These are phyloP conservation scores for Puma concolor DNA, from an alignment of 2,113 vertebrate species.

Conservation along the genomic window DNA sequence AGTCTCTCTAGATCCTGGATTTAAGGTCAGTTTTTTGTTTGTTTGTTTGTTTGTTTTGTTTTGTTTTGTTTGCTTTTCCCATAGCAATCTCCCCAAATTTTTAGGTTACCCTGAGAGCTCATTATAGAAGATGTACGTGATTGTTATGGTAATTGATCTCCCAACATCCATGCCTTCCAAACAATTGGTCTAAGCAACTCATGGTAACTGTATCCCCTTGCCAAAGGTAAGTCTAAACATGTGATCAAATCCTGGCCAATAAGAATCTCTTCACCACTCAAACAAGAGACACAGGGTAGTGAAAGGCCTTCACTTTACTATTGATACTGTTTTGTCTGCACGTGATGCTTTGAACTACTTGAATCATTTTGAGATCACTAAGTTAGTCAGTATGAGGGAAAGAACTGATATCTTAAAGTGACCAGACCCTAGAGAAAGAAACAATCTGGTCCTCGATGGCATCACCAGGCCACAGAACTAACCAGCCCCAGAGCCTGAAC, in stretches of 20 bases:
- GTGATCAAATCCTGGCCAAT: neutral
- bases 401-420: neutral
- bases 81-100: neutral
- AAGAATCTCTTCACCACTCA: slow-evolving; percentile 7
- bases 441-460: neutral
- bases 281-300: neutral
- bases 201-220: neutral
- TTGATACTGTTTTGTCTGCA: neutral
- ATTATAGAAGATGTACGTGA: neutral
- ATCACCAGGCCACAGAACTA: neutral
- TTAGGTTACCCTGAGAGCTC: neutral
- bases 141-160: neutral
- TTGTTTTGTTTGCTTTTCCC: neutral
- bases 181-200: neutral
- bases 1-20: neutral
- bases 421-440: neutral
- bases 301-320: neutral
- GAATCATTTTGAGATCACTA: neutral
- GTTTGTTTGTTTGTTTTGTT: too few species aligned
- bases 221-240: neutral
- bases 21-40: neutral
- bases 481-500: neutral
- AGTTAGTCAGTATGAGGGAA: neutral
- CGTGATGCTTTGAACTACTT: neutral
- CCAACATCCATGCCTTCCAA: neutral